phyloP scores from a whole-genome alignment of 2,888 invertebrate species.

The Habroteleia sp. region DNA sequence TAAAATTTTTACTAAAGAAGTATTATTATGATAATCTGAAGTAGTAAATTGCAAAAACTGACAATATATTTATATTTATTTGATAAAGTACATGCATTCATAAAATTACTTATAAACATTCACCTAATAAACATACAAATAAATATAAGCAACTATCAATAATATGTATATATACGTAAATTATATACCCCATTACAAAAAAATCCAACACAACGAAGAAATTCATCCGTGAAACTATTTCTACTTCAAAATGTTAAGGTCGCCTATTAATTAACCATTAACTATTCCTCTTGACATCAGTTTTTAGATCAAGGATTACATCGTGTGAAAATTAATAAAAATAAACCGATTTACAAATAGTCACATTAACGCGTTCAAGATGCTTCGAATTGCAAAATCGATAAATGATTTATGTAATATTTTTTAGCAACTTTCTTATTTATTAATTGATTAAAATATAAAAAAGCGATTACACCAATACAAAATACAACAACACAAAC shows the following conservation, averaged over 20 bases:
- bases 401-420: background rate
- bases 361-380: background rate
- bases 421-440: no score
- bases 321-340: conserved; percentile 34
- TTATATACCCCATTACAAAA: conserved; percentile 20
- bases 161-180: conserved; percentile 2
- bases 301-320: conserved; percentile 53
- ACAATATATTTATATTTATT: no score
- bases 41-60: no score
- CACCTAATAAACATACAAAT: background rate
- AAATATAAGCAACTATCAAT: background rate
- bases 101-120: background rate
- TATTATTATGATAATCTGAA: no score
- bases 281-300: conserved; percentile 19
- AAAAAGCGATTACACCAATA: no score
- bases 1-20: no score
- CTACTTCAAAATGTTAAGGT: conserved; percentile 55
- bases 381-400: conserved; percentile 7
- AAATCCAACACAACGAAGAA: conserved; percentile 28
- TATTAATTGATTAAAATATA: no score
- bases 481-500: no score
- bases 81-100: no score
- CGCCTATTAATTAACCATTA: conserved; percentile 39
- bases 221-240: conserved; percentile 20
- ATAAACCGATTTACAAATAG: conserved; percentile 11